Base-by-base conservation (phyloP, 2,797 vertebrate species). In the Menidia menidia region DNA sequence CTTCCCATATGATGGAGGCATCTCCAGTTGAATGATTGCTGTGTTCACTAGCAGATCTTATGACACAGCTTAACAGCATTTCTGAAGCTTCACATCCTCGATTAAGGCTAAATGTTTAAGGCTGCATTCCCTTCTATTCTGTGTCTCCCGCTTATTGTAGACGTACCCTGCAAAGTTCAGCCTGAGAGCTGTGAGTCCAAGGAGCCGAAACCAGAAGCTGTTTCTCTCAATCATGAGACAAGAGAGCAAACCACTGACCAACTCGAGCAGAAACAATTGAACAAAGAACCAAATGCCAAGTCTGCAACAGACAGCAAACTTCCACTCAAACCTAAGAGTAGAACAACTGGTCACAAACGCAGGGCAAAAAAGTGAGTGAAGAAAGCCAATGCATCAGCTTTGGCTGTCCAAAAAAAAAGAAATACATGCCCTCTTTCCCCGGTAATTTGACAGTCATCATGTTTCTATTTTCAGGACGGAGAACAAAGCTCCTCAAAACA, bases 401-500 rank as follows among this genome's bases (percentile, higher is more conserved):
- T 15, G 5, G 35, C 25, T 15, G 32, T 32, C 44, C 44, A 1
- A 63, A 53, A 52, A 14, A 30, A n/a, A 32, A 2, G 4, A 25
- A 25, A 33, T n/a, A 51, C 1, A 7, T 0, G 3, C 0, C 0
- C 3, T 12, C 15, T 69, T 64, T 65, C 19, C 51, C 16, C 30
- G 33, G n/a, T 19, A 10, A 14, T 8, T 76, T 0, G 7, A 25
- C 33, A 67, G 41, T 59, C 13, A 64, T 31, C 67, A 60, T 15
- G 30, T 64, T 11, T 69, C 18, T 69, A 41, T 74, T 80, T 73
- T 43, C 78, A 98, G 97, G 90, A 75, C 68, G 0, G 95, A 95
- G 83, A 95, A 91, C 58, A 95, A 94, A 91, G 60, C 87, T 1
- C 77, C 89, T 6, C 95, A 94, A 78, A 97, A 97, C 87, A 94